phyloP scores from a whole-genome alignment of 2,797 vertebrate genomes.

The Aphelocoma californica region DNA sequence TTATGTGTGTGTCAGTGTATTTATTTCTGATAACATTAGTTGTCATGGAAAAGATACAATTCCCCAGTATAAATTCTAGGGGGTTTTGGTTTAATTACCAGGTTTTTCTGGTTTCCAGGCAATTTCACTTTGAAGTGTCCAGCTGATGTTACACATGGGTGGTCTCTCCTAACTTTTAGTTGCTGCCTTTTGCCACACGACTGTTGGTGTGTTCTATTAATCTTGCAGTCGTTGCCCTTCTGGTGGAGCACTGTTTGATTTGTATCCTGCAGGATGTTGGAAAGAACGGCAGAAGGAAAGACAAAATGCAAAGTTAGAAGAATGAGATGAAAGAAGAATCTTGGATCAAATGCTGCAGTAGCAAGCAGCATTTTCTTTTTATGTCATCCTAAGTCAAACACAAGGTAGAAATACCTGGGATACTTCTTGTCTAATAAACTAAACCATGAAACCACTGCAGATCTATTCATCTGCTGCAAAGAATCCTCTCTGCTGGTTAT shows the following conservation, averaged over 20 bases:
- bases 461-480: constrained; percentile 40
- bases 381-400: constrained; percentile 16
- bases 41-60: background rate
- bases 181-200: background rate
- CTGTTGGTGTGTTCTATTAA: background rate
- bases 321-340: constrained; percentile 37
- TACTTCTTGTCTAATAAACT: constrained; percentile 59
- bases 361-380: constrained; percentile 38
- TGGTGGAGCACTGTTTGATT: constrained; percentile 9
- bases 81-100: background rate
- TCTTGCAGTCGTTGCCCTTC: background rate
- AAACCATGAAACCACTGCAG: constrained; percentile 8
- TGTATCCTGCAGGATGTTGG: background rate
- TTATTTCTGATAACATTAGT: background rate
- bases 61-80: background rate
- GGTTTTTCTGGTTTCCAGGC: background rate
- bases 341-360: constrained; percentile 27
- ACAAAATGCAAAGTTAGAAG: constrained; percentile 10
- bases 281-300: background rate
- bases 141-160: background rate
- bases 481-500: constrained; percentile 54
- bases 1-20: background rate
- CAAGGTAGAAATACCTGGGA: constrained; percentile 27
- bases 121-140: background rate
- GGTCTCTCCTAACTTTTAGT: background rate